Evolutionary conservation across 1,140 invertebrate species (phyloP).

Genomic region (Drosophila sucinea): DNA sequence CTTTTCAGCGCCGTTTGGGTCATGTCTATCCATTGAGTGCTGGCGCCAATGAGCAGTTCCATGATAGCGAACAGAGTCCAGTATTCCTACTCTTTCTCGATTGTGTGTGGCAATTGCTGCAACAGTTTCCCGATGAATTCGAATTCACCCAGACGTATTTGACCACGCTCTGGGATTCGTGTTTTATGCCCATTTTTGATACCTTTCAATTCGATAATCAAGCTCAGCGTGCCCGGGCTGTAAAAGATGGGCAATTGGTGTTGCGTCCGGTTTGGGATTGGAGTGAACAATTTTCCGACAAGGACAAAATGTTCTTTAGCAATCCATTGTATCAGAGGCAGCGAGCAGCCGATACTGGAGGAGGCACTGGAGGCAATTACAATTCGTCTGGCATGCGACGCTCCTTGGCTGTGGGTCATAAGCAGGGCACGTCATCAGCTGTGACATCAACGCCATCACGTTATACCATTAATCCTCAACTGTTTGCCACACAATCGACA

Average conservation of each 20-base stretch:
- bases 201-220: conserved; percentile 96
- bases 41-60: conserved; percentile 58
- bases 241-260: conserved; percentile 84
- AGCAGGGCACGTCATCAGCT: not conserved
- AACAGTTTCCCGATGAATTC: conserved; percentile 94
- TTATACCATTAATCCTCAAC: conserved; percentile 75
- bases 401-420: conserved; percentile 50
- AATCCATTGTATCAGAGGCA: conserved; percentile 89
- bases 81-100: conserved; percentile 96
- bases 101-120: conserved; percentile 95
- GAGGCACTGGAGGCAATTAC: conserved; percentile 33
- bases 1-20: conserved; percentile 89
- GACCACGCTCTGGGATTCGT: conserved; percentile 94
- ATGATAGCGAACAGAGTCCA: conserved; percentile 87
- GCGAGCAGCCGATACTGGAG: conserved; percentile 25
- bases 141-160: conserved; percentile 97
- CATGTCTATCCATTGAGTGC: conserved; percentile 82
- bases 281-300: conserved; percentile 91
- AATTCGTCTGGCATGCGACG: conserved; percentile 39
- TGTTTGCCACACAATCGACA: conserved; percentile 70
- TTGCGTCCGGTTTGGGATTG: conserved; percentile 93
- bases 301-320: conserved; percentile 90
- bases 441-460: conserved; percentile 39
- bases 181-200: conserved; percentile 93
- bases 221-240: conserved; percentile 84